Base-by-base conservation (phyloP, 2,113 vertebrate genomes). In the Natator depressus region DNA sequence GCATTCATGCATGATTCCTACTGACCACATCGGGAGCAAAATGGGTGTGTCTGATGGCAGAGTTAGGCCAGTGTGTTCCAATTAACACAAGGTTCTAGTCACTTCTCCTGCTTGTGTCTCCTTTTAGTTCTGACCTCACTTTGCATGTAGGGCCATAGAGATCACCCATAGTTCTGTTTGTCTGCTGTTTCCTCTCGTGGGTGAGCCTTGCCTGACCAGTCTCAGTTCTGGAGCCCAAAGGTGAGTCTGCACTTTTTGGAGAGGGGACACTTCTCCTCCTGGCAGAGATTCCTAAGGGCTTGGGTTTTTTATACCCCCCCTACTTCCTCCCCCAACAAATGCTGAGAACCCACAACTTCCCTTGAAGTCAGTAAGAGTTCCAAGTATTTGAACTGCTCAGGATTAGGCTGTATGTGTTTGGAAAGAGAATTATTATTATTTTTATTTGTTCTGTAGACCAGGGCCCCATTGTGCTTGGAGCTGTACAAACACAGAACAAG, bases 191-290 rank as follows among this genome's bases (percentile, higher is more conserved):
- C 57, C 57, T 59, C 57, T 31, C 57, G 10, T 27, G 29, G 27
- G 27, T 29, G 27, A 59, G 13, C 57, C 57, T 59, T 29, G 25
- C 57, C 57, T 59, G 57, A 59, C 27, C 57, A 13, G 11, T 27
- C 27, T 91, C 85, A 91, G 94, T 93, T 93, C 94, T 19, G 82
- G 94, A 93, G 94, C 72, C 38, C 19, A 75, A 46, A 20, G 6
- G 72, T 42, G 38, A 75, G 22, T 75, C 22, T 75, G 72, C 72
- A 75, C 19, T 42, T 25, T 6, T 11, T 75, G 22, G 72, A 24
- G 22, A 75, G 10, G 38, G n/a, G 20, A 22, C 22, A 25, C 10
- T 42, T 38, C n/a, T 75, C 72, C 22, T 75, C 22, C 38, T 75
- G 38, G 22, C 20, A 75, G 22, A 75, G 9, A 42, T 10, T 75